Conservation (phyloP, 2,113 vertebrate species). For the Dipodomys merriami region DNA sequence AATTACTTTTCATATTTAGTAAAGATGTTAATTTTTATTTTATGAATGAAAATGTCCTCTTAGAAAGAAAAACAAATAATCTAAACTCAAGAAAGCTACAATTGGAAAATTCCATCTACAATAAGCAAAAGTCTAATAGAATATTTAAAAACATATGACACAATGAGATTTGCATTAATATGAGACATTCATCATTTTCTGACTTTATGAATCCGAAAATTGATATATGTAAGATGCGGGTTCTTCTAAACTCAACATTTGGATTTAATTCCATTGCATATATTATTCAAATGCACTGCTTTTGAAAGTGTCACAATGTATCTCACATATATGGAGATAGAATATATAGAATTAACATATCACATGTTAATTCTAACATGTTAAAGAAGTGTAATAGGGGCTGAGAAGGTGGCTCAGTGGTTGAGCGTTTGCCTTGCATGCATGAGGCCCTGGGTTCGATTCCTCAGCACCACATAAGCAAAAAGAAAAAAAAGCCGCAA, state of each 20-base stretch:
- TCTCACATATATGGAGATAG: background rate
- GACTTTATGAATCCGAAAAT: background rate
- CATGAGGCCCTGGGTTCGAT: too few species aligned
- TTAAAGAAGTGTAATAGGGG: background rate
- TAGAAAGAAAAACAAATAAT: constrained; percentile 23
- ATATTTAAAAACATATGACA: background rate
- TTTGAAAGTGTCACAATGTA: background rate
- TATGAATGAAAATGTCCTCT: background rate
- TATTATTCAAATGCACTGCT: background rate
- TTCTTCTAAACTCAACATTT: background rate
- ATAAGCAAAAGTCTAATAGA: background rate
- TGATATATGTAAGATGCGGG: background rate
- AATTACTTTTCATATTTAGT: background rate
- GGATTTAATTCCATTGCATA: background rate
- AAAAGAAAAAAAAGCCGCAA: too few species aligned
- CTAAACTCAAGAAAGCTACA: background rate
- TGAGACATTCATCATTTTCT: background rate
- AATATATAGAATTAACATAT: too few species aligned
- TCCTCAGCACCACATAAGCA: too few species aligned
- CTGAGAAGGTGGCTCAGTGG: too few species aligned
- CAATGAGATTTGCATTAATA: background rate
- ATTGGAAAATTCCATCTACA: background rate
- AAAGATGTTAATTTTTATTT: background rate
- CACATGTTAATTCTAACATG: too few species aligned
- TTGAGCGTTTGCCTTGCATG: too few species aligned